phyloP scores from a whole-genome alignment of 2,113 vertebrate species.

The Pelecanus crispus region DNA sequence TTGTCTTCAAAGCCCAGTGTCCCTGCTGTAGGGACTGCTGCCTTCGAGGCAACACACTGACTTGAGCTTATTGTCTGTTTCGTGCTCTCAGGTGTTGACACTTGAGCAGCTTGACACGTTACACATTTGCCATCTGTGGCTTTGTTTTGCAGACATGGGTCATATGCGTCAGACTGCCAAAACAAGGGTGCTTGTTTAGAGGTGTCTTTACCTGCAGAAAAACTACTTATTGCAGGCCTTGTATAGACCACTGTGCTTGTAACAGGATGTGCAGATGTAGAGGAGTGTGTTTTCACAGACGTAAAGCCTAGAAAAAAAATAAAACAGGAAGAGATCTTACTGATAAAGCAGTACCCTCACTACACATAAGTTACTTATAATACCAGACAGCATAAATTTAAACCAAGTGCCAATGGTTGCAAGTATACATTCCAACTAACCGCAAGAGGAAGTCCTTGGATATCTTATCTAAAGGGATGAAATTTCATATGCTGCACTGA shows the following conservation, averaged over 20 bases:
- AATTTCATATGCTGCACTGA: not conserved
- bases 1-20: constrained; percentile 75
- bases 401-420: not conserved
- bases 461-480: not conserved
- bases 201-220: constrained; percentile 71
- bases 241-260: constrained; percentile 67
- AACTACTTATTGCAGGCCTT: constrained; percentile 73
- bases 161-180: constrained; percentile 80
- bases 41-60: constrained; percentile 54
- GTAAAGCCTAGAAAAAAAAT: constrained; percentile 72
- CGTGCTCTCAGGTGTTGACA: constrained; percentile 58
- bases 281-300: constrained; percentile 64
- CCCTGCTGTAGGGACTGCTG: constrained; percentile 34
- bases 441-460: not conserved
- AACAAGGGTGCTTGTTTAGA: constrained; percentile 75
- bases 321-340: not conserved
- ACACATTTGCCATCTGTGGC: constrained; percentile 78
- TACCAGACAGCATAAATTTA: not conserved
- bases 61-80: constrained; percentile 49
- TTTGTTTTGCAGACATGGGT: constrained; percentile 81
- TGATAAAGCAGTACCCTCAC: not conserved
- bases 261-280: constrained; percentile 47
- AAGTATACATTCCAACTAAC: not conserved
- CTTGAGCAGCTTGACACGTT: constrained; percentile 76
- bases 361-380: not conserved